Evolutionary conservation across 2,113 vertebrate species (phyloP).

Genomic region (Coryphaenoides rupestris): DNA sequence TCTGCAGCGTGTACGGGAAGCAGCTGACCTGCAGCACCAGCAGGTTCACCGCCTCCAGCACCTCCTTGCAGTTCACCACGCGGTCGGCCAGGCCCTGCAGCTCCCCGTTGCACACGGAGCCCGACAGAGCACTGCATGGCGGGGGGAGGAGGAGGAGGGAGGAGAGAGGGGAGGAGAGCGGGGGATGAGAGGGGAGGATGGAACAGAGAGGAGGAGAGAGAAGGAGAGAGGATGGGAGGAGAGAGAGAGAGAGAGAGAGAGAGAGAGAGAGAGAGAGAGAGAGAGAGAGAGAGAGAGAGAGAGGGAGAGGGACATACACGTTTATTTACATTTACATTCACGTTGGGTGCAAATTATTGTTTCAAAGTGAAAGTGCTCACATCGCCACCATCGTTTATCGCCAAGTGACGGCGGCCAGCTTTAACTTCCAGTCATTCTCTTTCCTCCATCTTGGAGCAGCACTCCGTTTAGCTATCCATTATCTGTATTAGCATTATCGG

Average conservation of each 20-base stretch:
- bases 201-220: background rate
- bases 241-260: background rate
- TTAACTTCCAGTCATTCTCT: too few relatives aligned
- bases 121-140: slow-evolving; percentile 75
- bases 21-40: slow-evolving; percentile 97
- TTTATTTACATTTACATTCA: too few relatives aligned
- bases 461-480: too few relatives aligned
- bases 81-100: slow-evolving; percentile 92
- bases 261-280: slow-evolving; percentile 6
- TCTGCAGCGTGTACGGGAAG: slow-evolving; percentile 93
- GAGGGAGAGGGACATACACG: background rate
- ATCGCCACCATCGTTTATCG: too few relatives aligned
- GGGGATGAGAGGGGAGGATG: background rate
- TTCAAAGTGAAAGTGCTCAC: too few relatives aligned
- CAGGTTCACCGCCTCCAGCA: slow-evolving; percentile 91
- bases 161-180: background rate
- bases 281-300: too few relatives aligned
- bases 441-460: too few relatives aligned
- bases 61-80: slow-evolving; percentile 95
- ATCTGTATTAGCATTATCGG: too few relatives aligned
- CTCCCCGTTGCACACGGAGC: slow-evolving; percentile 89
- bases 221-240: too few relatives aligned
- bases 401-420: too few relatives aligned
- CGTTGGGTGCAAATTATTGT: too few relatives aligned
- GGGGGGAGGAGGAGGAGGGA: background rate